Conservation (phyloP, 2,888 invertebrate genomes). For the Philhelius pedissequus region DNA sequence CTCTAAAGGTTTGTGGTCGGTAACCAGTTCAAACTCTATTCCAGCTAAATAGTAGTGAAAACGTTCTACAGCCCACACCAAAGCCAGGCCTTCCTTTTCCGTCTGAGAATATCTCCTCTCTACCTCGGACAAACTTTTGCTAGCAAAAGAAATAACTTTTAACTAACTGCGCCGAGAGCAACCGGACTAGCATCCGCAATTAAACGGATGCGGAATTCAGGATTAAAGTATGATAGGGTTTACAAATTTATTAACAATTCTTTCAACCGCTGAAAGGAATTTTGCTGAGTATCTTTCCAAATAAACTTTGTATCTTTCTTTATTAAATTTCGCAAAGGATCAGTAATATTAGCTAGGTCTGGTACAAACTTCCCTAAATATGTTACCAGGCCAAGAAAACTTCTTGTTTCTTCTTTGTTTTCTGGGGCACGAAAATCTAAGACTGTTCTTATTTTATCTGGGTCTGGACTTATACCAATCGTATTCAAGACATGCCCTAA, state of each 20-base stretch:
- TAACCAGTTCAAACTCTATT: too few relatives aligned
- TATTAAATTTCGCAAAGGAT: neutral
- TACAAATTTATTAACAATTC: neutral
- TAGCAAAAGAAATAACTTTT: neutral
- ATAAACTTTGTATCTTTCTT: neutral
- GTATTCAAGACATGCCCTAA: neutral
- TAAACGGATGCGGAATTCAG: neutral
- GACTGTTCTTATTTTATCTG: neutral
- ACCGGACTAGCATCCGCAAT: constrained; percentile 4
- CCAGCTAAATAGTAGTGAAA: too few relatives aligned
- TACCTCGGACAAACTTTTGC: neutral
- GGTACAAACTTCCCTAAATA: constrained; percentile 1
- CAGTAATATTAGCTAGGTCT: neutral
- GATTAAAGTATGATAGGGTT: neutral
- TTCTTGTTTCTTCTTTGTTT: neutral
- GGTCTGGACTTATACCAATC: neutral
- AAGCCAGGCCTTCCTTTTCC: too few relatives aligned
- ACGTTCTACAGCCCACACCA: too few relatives aligned
- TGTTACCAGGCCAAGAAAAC: neutral
- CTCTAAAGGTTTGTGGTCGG: too few relatives aligned
- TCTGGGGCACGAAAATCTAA: neutral
- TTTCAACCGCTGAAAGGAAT: neutral
- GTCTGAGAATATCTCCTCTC: too few relatives aligned
- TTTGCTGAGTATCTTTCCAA: neutral
- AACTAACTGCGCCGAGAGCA: neutral